These are phyloP conservation scores for Periophthalmodon schlosseri DNA, from an alignment of 2,113 vertebrate genomes.

Conservation along the genomic window DNA sequence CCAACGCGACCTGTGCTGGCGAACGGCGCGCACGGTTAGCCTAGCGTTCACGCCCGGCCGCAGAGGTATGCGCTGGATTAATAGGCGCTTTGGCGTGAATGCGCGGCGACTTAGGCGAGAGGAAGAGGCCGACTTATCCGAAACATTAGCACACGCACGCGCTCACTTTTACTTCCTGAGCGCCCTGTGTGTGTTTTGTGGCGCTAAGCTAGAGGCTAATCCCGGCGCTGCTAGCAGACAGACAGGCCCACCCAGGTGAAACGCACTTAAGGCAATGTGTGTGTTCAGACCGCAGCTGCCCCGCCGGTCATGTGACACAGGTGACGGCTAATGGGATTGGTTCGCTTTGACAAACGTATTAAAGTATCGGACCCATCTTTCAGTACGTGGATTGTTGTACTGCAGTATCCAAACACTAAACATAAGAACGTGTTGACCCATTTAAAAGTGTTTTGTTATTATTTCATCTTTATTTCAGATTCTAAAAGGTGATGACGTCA, in stretches of 20 bases:
- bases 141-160: slow-evolving; percentile 34
- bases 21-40: slow-evolving; percentile 58
- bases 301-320: slow-evolving; percentile 47
- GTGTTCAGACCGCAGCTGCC: slow-evolving; percentile 39
- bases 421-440: too few species aligned
- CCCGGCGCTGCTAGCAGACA: slow-evolving; percentile 71
- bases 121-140: slow-evolving; percentile 57
- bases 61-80: slow-evolving; percentile 69
- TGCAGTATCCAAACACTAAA: neutral
- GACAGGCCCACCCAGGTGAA: slow-evolving; percentile 76
- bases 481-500: too few species aligned
- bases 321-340: slow-evolving; percentile 18
- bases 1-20: slow-evolving; percentile 24
- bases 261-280: slow-evolving; percentile 49
- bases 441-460: neutral
- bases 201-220: slow-evolving; percentile 72
- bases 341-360: neutral
- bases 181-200: slow-evolving; percentile 71
- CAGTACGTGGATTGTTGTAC: neutral
- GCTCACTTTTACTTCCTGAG: slow-evolving; percentile 62
- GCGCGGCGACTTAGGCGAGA: slow-evolving; percentile 59
- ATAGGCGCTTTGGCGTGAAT: slow-evolving; percentile 64
- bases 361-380: neutral
- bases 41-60: slow-evolving; percentile 57
- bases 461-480: too few species aligned